A percentile compares a stretch with the other conserved stretches of the same genome.
Evolutionary conservation across 2,113 vertebrate genomes (phyloP).

Genomic region (Serinus canaria): DNA sequence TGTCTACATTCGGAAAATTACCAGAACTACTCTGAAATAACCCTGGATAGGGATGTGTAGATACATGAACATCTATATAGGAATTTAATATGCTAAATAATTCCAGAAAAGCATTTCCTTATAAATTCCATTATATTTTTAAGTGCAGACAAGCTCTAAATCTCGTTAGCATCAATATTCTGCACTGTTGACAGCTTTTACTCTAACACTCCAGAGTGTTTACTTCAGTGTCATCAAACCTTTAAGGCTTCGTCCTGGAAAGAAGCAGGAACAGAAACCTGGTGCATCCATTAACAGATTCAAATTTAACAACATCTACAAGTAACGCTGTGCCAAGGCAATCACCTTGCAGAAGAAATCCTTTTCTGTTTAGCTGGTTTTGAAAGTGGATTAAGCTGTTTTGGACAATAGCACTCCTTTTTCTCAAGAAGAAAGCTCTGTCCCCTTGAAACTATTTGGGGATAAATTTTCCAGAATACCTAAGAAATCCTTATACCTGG

Average conservation of each 20-base stretch:
- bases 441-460: background rate
- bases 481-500: slow-evolving; percentile 23
- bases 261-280: background rate
- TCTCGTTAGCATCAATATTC: background rate
- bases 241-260: background rate
- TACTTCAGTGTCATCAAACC: background rate
- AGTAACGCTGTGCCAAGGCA: background rate
- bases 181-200: background rate
- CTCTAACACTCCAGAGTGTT: background rate
- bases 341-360: background rate
- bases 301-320: background rate
- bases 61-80: background rate
- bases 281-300: background rate
- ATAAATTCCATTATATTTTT: background rate
- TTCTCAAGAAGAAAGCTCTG: background rate
- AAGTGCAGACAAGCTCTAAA: background rate
- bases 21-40: background rate
- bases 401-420: background rate
- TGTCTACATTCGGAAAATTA: background rate
- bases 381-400: slow-evolving; percentile 11
- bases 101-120: background rate
- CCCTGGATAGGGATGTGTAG: background rate
- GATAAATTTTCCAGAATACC: slow-evolving; percentile 1
- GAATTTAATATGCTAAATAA: background rate
- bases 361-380: background rate